These are phyloP conservation scores for Arrhamphus sclerolepis DNA, from an alignment of 2,797 vertebrate genomes.

Conservation along the genomic window DNA sequence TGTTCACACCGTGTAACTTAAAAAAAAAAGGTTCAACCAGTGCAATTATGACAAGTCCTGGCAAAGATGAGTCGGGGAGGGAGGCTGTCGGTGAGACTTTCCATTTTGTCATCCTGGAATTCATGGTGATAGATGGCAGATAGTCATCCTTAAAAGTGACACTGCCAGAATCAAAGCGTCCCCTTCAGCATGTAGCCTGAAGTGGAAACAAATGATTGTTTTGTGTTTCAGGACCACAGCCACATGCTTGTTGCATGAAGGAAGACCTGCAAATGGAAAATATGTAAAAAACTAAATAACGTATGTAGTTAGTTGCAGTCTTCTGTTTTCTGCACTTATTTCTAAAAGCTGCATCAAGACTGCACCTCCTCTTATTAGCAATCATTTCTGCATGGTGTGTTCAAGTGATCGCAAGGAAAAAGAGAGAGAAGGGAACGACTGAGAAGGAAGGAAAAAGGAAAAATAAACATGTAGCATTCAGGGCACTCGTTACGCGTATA, in stretches of 20 bases:
- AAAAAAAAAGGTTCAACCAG: conserved; percentile 23
- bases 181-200: conserved; percentile 16
- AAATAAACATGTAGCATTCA: no score
- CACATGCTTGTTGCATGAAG: background rate
- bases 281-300: no score
- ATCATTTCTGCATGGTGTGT: no score
- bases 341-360: no score
- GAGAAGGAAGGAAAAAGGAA: no score
- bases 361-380: no score
- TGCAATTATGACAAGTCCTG: conserved; percentile 67
- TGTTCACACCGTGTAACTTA: conserved; percentile 20
- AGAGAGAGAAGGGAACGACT: no score
- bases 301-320: no score
- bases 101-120: conserved; percentile 75
- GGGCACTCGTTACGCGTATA: no score
- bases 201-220: background rate
- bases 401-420: no score
- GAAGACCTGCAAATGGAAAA: background rate
- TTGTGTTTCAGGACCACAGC: background rate
- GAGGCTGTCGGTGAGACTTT: conserved; percentile 60
- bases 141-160: conserved; percentile 37
- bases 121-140: conserved; percentile 62
- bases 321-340: no score
- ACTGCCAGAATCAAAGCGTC: conserved; percentile 26
- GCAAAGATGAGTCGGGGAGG: conserved; percentile 24